A percentile compares a stretch with the other conserved stretches of the same genome.
These are phyloP conservation scores for Dendrocopos noguchii DNA, from an alignment of 2,113 vertebrate genomes.

Conservation along the genomic window DNA sequence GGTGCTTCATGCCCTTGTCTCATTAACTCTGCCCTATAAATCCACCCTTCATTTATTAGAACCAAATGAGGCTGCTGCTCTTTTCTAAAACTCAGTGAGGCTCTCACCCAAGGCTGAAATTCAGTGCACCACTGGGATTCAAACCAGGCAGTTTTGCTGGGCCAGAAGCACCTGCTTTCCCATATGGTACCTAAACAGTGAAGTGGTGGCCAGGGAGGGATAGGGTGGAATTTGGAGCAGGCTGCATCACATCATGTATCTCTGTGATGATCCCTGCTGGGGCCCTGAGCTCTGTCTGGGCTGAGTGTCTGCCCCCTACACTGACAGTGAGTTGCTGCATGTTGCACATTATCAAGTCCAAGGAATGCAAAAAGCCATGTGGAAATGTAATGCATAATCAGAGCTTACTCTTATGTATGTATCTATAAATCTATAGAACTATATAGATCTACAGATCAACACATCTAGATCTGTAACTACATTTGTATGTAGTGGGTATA, in stretches of 20 bases:
- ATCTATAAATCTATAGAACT: background rate
- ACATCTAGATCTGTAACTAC: background rate
- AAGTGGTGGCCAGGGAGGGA: fast-evolving
- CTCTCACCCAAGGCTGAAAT: background rate
- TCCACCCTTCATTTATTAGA: background rate
- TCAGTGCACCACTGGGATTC: background rate
- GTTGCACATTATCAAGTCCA: background rate
- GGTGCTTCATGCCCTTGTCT: background rate
- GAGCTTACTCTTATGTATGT: background rate
- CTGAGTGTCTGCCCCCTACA: background rate
- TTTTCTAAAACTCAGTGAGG: background rate
- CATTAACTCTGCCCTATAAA: background rate
- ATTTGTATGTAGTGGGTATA: background rate
- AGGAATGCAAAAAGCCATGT: background rate
- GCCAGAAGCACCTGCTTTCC: background rate
- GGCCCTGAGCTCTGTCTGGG: background rate
- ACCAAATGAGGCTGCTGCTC: background rate
- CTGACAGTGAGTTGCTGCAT: background rate
- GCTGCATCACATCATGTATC: background rate
- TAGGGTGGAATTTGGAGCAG: background rate
- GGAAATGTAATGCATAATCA: background rate
- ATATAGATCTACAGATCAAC: no score
- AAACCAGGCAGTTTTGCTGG: background rate
- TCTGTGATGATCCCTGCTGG: fast-evolving
- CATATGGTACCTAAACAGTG: background rate